phyloP scores from a whole-genome alignment of 2,888 invertebrate species.

The Minunthozetes semirufus region DNA sequence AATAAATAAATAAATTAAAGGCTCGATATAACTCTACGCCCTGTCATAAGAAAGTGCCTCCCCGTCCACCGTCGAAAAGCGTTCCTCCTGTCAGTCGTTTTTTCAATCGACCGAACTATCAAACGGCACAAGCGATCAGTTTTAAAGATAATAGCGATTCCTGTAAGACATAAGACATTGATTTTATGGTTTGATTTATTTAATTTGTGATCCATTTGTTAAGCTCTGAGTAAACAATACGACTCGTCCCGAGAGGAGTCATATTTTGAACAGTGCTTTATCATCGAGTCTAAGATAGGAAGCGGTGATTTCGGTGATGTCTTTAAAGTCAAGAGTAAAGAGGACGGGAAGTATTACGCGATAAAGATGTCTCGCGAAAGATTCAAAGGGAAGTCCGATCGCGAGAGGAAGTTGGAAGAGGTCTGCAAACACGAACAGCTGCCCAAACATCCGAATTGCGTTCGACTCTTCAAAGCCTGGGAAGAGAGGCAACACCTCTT shows the following conservation, averaged over 20 bases:
- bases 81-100: slow-evolving; percentile 36
- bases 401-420: slow-evolving; percentile 57
- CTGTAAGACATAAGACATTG: slow-evolving; percentile 36
- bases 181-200: slow-evolving; percentile 1
- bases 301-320: slow-evolving; percentile 69
- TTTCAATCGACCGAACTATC: slow-evolving; percentile 23
- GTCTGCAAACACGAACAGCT: slow-evolving; percentile 63
- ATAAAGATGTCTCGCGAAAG: slow-evolving; percentile 61
- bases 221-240: slow-evolving; percentile 38
- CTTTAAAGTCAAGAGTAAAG: slow-evolving; percentile 59
- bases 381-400: slow-evolving; percentile 57
- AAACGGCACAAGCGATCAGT: slow-evolving; percentile 39
- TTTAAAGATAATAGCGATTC: slow-evolving; percentile 38
- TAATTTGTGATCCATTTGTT: background rate
- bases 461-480: slow-evolving; percentile 64
- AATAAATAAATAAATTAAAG: background rate
- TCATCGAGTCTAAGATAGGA: slow-evolving; percentile 58
- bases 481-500: slow-evolving; percentile 62
- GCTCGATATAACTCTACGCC: slow-evolving; percentile 26
- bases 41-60: slow-evolving; percentile 36
- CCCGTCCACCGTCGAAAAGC: slow-evolving; percentile 37
- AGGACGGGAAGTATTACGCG: slow-evolving; percentile 62
- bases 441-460: slow-evolving; percentile 61
- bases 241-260: slow-evolving; percentile 47
- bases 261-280: slow-evolving; percentile 64